Conservation (phyloP, 1,140 invertebrate species). For the Pinna nobilis region DNA sequence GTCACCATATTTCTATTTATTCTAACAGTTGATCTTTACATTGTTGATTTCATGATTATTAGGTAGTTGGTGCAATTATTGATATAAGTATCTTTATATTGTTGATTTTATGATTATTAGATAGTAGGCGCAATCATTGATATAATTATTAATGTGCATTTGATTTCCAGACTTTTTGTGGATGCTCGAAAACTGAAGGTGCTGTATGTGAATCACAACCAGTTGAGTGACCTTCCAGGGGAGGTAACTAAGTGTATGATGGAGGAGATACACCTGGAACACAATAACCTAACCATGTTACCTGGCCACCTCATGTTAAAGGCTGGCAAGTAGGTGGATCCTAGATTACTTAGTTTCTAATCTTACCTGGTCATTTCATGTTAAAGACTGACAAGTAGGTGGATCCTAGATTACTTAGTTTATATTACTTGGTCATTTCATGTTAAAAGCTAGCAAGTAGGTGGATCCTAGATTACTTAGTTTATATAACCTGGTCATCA, state of each 20-base stretch:
- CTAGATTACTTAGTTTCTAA: too few relatives aligned
- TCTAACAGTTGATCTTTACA: too few relatives aligned
- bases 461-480: too few relatives aligned
- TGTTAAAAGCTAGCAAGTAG: conserved; percentile 67
- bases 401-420: too few relatives aligned
- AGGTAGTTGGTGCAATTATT: too few relatives aligned
- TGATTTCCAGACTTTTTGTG: conserved; percentile 62
- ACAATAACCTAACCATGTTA: conserved; percentile 63
- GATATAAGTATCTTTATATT: too few relatives aligned
- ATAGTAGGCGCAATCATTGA: too few relatives aligned
- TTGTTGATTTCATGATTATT: too few relatives aligned
- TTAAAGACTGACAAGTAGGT: conserved; percentile 65
- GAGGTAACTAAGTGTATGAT: conserved; percentile 58
- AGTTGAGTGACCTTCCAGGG: conserved; percentile 57
- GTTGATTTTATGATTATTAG: too few relatives aligned
- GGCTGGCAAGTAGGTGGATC: conserved; percentile 62
- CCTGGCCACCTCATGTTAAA: conserved; percentile 65
- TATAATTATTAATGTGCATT: too few relatives aligned
- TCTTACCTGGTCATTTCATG: conserved; percentile 66
- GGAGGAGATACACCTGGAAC: conserved; percentile 69
- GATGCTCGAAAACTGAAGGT: conserved; percentile 67
- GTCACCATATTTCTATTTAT: too few relatives aligned
- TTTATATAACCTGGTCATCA: conserved; percentile 64
- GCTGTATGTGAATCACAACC: conserved; percentile 67
- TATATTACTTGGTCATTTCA: conserved; percentile 65